phyloP scores from a whole-genome alignment of 1,140 invertebrate species.

The Stegodyphus dumicola region DNA sequence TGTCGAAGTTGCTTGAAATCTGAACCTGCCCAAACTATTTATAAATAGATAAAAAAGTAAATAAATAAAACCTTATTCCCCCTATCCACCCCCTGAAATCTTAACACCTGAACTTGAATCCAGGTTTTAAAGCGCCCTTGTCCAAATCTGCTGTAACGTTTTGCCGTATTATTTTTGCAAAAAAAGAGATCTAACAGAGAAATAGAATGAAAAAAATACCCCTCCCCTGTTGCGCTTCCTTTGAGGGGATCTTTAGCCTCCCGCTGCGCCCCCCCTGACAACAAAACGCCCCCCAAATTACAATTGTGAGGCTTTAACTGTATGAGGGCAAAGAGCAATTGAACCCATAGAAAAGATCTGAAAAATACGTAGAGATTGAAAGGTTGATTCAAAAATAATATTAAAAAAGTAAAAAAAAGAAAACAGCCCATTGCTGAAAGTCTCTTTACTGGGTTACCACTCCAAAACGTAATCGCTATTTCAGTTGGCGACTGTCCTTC shows the following conservation, averaged over 20 bases:
- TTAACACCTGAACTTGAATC: constrained; percentile 45
- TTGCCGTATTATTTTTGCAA: constrained; percentile 52
- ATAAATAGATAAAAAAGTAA: constrained; percentile 43
- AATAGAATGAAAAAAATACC: constrained; percentile 15
- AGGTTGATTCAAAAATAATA: constrained; percentile 49
- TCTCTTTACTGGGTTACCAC: constrained; percentile 11
- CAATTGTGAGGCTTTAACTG: constrained; percentile 55
- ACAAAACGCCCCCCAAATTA: constrained; percentile 59
- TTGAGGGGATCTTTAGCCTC: constrained; percentile 47
- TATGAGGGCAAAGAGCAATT: constrained; percentile 58
- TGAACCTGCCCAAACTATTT: constrained; percentile 46
- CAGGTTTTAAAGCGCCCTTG: constrained; percentile 38
- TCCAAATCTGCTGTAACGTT: constrained; percentile 51
- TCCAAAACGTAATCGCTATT: neutral
- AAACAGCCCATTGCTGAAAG: neutral
- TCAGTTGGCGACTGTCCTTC: too few species aligned
- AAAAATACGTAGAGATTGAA: constrained; percentile 38
- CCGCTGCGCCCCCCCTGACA: constrained; percentile 43
- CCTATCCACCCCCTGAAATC: constrained; percentile 15
- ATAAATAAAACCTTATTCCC: neutral
- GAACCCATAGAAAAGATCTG: constrained; percentile 50
- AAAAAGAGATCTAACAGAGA: constrained; percentile 26
- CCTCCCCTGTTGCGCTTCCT: constrained; percentile 32
- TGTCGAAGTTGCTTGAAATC: constrained; percentile 50
- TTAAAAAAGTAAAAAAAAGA: constrained; percentile 22